A percentile compares a stretch with the other conserved stretches of the same genome.
These are phyloP conservation scores for Drosophila aff. DNA, from an alignment of 1,140 invertebrate species.

Conservation along the genomic window DNA sequence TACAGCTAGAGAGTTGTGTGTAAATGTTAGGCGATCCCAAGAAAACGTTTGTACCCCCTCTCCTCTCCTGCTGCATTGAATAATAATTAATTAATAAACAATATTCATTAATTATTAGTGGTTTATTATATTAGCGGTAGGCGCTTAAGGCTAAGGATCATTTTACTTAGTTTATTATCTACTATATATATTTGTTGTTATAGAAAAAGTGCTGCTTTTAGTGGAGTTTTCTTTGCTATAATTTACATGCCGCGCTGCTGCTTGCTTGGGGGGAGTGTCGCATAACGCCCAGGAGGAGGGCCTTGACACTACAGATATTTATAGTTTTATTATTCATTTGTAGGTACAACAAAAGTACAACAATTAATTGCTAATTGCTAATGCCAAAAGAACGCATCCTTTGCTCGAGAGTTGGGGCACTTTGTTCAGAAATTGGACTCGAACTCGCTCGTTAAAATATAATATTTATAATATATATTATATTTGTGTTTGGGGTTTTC, in stretches of 20 bases:
- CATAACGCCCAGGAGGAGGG: neutral
- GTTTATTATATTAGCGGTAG: slow-evolving; percentile 40
- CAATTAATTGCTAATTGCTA: slow-evolving; percentile 46
- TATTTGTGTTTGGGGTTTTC: slow-evolving; percentile 13
- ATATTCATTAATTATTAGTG: slow-evolving; percentile 17
- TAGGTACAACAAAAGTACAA: slow-evolving; percentile 54
- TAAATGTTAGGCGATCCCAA: slow-evolving; percentile 21
- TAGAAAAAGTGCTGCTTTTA: slow-evolving; percentile 42
- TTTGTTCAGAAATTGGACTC: slow-evolving; percentile 24
- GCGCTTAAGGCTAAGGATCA: slow-evolving; percentile 68
- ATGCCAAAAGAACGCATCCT: slow-evolving; percentile 33
- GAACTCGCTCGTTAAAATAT: slow-evolving; percentile 32
- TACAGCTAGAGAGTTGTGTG: slow-evolving; percentile 12
- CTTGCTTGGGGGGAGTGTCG: neutral
- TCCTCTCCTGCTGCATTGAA: neutral
- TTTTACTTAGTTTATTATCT: slow-evolving; percentile 17
- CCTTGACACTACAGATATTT: no score
- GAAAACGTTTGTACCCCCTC: slow-evolving; percentile 8
- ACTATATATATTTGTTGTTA: neutral
- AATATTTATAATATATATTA: slow-evolving; percentile 8
- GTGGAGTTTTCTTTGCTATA: slow-evolving; percentile 42
- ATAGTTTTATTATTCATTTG: neutral
- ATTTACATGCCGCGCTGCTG: slow-evolving; percentile 51
- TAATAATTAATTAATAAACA: neutral
- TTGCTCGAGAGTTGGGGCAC: slow-evolving; percentile 22